Percentiles rank a stretch among this genome's conserved stretches.
Evolutionary conservation across 2,113 vertebrate species (phyloP).

Genomic region (Rousettus leschenaultii): DNA sequence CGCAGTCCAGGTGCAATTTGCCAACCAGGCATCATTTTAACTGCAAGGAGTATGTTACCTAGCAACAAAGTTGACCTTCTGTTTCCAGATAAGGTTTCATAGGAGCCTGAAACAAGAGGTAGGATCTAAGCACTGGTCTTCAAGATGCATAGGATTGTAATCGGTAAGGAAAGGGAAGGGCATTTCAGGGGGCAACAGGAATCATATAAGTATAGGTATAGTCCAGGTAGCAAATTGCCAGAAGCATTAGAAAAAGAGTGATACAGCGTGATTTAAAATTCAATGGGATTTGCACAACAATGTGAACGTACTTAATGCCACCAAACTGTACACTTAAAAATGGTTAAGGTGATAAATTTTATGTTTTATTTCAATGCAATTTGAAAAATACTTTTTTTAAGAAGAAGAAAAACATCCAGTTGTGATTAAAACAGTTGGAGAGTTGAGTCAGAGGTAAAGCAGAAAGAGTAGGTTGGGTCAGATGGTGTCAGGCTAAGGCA

Average conservation of each 20-base stretch:
- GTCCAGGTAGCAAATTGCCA: neutral
- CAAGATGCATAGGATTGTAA: conserved; percentile 29
- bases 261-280: neutral
- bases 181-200: neutral
- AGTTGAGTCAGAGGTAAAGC: neutral
- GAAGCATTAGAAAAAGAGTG: neutral
- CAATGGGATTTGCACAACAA: neutral
- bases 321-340: neutral
- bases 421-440: conserved; percentile 13
- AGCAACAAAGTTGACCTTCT: conserved; percentile 62
- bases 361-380: neutral
- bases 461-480: neutral
- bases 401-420: neutral
- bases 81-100: conserved; percentile 39
- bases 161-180: conserved; percentile 4
- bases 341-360: neutral
- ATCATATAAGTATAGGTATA: neutral
- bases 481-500: neutral
- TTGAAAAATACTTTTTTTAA: neutral
- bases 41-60: conserved; percentile 45
- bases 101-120: conserved; percentile 40
- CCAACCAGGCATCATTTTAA: conserved; percentile 17
- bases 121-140: conserved; percentile 3
- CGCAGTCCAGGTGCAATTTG: conserved; percentile 7
- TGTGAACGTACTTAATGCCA: neutral